Conservation (phyloP, 2,888 invertebrate genomes). For the Busseola fusca region DNA sequence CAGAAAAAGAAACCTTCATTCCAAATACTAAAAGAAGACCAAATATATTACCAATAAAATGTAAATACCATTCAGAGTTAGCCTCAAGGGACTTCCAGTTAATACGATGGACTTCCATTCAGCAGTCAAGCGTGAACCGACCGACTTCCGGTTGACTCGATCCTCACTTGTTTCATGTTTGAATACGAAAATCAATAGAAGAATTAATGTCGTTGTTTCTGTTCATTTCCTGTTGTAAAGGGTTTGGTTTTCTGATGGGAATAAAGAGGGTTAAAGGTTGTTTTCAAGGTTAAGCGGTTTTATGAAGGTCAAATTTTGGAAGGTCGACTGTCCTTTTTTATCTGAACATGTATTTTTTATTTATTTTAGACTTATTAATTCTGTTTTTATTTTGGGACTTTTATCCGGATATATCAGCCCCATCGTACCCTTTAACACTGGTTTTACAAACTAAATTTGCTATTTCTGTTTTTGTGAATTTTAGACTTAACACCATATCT, state of each 20-base stretch:
- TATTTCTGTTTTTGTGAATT: no score
- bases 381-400: no score
- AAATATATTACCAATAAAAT: conserved; percentile 50
- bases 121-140: conserved; percentile 51
- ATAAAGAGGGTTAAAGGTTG: conserved; percentile 11
- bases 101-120: conserved; percentile 46
- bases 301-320: neutral
- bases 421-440: no score
- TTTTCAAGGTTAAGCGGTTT: neutral
- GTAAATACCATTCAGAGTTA: conserved; percentile 46
- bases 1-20: neutral
- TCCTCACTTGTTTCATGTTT: conserved; percentile 34
- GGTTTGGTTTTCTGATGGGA: neutral
- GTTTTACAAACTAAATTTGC: no score
- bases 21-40: conserved; percentile 18
- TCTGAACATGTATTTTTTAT: neutral
- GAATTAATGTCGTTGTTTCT: conserved; percentile 46
- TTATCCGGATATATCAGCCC: no score
- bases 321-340: neutral
- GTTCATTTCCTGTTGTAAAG: conserved; percentile 44
- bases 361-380: neutral
- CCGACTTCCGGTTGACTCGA: conserved; percentile 45
- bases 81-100: conserved; percentile 28
- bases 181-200: conserved; percentile 56
- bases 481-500: no score